Base-by-base conservation (phyloP, 1,140 invertebrate genomes). In the Drosophila nannoptera region DNA sequence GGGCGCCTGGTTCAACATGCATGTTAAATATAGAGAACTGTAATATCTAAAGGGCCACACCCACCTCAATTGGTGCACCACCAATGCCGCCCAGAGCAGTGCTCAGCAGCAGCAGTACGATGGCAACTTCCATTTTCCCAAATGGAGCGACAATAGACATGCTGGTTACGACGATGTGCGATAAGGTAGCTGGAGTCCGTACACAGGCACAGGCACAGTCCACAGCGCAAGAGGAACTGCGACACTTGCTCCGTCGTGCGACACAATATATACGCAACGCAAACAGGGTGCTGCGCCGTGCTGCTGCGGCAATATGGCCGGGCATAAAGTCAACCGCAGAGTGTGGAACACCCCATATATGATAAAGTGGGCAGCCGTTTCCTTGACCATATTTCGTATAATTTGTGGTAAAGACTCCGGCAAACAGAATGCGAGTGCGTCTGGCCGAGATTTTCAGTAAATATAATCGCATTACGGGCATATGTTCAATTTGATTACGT, bases 361-460 rank as follows among this genome's bases (percentile, higher is more conserved):
- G 12, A 52, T 12, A 35, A 52, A 52, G 49, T 52, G 49, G 49
- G 49, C 49, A 35, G 75, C 54, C 75, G 69, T 68, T 63, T 75
- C 69, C 53, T 78, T 73, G 78, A 83, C 80, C 78, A 78, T 83
- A 83, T 83, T 83, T 83, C 72, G 75, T 67, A 78, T 62, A 78
- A 78, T 83, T 78, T 84, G 81, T 83, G 78, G 78, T 83, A 83
- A 83, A 84, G 69, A 84, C 78, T 69, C 61, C 50, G 49, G 46
- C 78, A 83, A 83, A 84, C 80, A 83, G 64, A 66, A 31, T 32
- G 22, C 31, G 58, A 40, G 75, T 81, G 77, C 54, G 66, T 63
- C 60, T 55, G 61, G 49, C 71, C 49, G 69, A 78, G 78, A 78
- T 75, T 83, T 22, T 69, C 14, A 75, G 73, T 45, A 78, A 82